Base-by-base conservation (phyloP, 2,113 vertebrate genomes). In the Percopsis transmontana region DNA sequence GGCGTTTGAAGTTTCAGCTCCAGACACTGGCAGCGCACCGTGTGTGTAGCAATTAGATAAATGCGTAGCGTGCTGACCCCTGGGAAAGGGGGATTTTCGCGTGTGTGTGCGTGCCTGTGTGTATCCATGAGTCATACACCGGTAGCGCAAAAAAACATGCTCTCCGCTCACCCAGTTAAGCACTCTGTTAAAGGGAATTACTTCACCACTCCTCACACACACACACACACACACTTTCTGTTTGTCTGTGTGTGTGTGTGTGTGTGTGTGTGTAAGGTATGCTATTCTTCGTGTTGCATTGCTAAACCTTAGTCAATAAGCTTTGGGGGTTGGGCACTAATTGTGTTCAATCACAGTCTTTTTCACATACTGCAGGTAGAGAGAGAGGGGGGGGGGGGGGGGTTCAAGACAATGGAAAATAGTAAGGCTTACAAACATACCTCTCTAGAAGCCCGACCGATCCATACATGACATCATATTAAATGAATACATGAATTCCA, bases 401-500 rank as follows among this genome's bases (percentile, higher is more conserved):
- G 53, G 53, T 53, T 41, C 40, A 61, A 68, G 66, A 52, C 51
- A 21, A 14, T 19, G 51, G 27, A 7, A 33, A 33, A 7, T 4
- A 4, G 5, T 4, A 33, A 33, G 59, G 18, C 56, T 54, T 52
- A 47, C 39, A 59, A 66, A 66, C 52, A 74, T 41, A 77, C 74
- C 66, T 63, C 59, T 38, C 54, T 57, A 68, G 61, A 68, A 44
- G 58, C 56, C 13, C 44, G 60, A 61, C 44, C 71, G 16, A 85
- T 91, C 89, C 68, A 88, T 91, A 90, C 68, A 86, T 92, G 89
- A 91, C 90, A 90, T 93, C 88, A 91, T 87, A 89, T 88, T 90
- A 82, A 79, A 90, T 92, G 83, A 91, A 87, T 85, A 90, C 80
- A 90, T 90, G 78, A 85, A 91, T 91, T 82, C 70, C 70, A 89